Evolutionary conservation across 2,113 vertebrate genomes (phyloP), one percentile per base, ranked within the genome.

Genomic region (Damaliscus lunatus): DNA sequence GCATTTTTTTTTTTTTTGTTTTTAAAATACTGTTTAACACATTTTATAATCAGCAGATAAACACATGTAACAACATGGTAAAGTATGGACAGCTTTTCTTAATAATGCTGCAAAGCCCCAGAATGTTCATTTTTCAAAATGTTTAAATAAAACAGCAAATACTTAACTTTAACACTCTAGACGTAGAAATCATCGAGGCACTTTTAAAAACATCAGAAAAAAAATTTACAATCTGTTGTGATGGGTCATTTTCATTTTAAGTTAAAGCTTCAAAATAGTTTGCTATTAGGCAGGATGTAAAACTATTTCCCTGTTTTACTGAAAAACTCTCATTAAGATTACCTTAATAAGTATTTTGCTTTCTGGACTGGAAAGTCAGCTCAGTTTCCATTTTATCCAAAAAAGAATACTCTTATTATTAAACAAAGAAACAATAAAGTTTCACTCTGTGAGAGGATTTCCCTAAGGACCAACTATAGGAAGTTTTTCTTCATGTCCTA

Each of bases 1-100:
- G 99, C 98, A 98, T 98, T 99, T 99, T 98, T 98, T 98, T 98
- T 98, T 98, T 98, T 98, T 96, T 99, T 98, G 98, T 99, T 99
- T 99, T 99, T 99, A 99, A 99, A 99, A 99, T 99, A 99, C 99
- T 98, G 99, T 97, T 99, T 99, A 99, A 99, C 99, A 99, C 99
- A 98, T 99, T 99, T 99, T 99, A 98, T 99, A 99, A 99, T 99
- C 99, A 99, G 98, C 98, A 99, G 99, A 99, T 99, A 99, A 99
- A 99, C 98, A 99, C 98, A 98, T 99, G 98, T 98, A 99, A 99
- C 99, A 99, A 98, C 98, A 98, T 98, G 98, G 98, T 97, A 98
- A 99, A 99, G 98, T 97, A 99, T 97, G 99, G 99, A 98, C 98
- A 98, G 98, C 98, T 99, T 99, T 99, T 94, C 99, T 98, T 99